phyloP scores from a whole-genome alignment of 2,113 vertebrate genomes.

The Natator depressus region DNA sequence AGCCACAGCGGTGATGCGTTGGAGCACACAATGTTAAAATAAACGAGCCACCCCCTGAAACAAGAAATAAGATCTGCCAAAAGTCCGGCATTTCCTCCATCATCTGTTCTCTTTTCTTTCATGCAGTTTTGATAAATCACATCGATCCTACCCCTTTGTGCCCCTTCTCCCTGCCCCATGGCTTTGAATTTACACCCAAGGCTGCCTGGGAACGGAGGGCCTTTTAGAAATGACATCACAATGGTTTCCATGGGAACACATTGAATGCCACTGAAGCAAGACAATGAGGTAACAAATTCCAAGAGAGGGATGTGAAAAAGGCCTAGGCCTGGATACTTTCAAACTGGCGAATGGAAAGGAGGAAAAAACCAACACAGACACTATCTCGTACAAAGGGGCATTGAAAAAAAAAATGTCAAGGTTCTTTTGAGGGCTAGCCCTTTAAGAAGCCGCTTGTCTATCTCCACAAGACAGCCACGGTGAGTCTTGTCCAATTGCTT shows the following conservation, averaged over 20 bases:
- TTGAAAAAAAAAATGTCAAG: background rate
- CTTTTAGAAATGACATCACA: background rate
- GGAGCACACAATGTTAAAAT: background rate
- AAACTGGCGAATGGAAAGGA: background rate
- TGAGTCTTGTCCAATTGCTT: background rate
- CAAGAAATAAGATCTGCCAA: background rate
- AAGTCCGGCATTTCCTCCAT: background rate
- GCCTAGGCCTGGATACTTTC: background rate
- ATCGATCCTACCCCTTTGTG: rapidly evolving
- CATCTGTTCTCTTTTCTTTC: background rate
- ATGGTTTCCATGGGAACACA: constrained; percentile 46
- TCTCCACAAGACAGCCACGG: background rate
- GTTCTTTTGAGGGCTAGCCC: rapidly evolving
- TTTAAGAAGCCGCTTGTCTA: background rate
- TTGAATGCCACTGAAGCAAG: background rate
- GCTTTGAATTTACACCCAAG: background rate
- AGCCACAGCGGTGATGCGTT: background rate
- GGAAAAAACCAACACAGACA: background rate
- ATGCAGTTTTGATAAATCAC: background rate
- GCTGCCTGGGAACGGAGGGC: background rate
- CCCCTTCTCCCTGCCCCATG: background rate
- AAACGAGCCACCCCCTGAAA: rapidly evolving
- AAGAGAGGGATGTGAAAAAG: background rate
- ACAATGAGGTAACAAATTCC: constrained; percentile 26
- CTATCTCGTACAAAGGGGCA: background rate